Percentiles rank a stretch among this genome's conserved stretches.
Conservation (phyloP, 2,113 vertebrate genomes). For the Limanda limanda region DNA sequence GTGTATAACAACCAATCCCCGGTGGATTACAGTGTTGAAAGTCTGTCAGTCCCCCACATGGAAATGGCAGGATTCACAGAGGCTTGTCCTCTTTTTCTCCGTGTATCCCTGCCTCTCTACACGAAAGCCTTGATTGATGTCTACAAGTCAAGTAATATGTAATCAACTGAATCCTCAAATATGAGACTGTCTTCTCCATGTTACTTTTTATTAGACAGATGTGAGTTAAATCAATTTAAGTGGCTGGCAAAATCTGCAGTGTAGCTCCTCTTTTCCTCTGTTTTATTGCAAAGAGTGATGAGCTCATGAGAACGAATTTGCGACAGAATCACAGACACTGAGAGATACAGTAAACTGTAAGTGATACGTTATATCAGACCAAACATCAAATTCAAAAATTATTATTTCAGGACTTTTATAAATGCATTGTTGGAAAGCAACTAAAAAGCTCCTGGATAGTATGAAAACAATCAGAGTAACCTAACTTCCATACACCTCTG, state of each 20-base stretch:
- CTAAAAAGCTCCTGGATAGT: too few relatives aligned
- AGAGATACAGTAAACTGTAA: too few relatives aligned
- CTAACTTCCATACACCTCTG: too few relatives aligned
- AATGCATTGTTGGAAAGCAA: too few relatives aligned
- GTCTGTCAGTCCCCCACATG: slow-evolving; percentile 59
- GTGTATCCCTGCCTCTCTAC: slow-evolving; percentile 26
- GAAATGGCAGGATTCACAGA: slow-evolving; percentile 10
- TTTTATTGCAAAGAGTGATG: neutral
- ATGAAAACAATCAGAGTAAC: neutral
- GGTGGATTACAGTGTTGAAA: slow-evolving; percentile 57
- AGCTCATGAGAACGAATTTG: too few relatives aligned
- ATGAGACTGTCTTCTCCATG: too few relatives aligned
- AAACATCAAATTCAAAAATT: too few relatives aligned
- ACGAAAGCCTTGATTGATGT: slow-evolving; percentile 21
- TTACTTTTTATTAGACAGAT: neutral
- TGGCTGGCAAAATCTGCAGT: neutral
- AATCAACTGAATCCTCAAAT: slow-evolving; percentile 21
- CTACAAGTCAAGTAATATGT: neutral
- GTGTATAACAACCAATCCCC: slow-evolving; percentile 55
- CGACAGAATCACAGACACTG: too few relatives aligned
- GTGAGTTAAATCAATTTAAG: slow-evolving; percentile 24
- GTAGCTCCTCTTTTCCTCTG: neutral
- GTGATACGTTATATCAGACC: too few relatives aligned
- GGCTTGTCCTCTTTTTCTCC: slow-evolving; percentile 10
- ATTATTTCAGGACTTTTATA: too few relatives aligned